Evolutionary conservation across 2,888 invertebrate species (phyloP).

Genomic region (Anoplius nigerrimus): DNA sequence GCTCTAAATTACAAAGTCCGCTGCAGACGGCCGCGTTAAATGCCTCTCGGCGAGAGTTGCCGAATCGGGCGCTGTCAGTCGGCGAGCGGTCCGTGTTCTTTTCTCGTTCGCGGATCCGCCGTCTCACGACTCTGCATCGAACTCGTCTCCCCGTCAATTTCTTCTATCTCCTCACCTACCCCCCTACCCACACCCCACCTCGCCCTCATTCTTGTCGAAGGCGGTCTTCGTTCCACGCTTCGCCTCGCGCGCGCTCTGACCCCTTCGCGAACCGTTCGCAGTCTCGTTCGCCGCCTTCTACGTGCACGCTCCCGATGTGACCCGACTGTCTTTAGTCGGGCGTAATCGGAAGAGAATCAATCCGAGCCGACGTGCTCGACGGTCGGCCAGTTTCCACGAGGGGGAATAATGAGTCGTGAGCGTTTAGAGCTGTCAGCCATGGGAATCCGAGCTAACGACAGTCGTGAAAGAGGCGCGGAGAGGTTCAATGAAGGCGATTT

Average conservation of each 20-base stretch:
- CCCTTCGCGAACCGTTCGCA: background rate
- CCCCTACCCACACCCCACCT: constrained; percentile 19
- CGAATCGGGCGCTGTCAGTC: constrained; percentile 53
- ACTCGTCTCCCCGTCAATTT: constrained; percentile 23
- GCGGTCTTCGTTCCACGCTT: background rate
- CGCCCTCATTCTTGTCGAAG: constrained; percentile 7
- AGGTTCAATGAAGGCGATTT: constrained; percentile 51
- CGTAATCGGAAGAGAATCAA: constrained; percentile 52
- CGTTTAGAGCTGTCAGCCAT: background rate
- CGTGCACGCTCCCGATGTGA: background rate
- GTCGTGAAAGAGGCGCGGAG: constrained; percentile 15
- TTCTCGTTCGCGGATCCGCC: constrained; percentile 38
- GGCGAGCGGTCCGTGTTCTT: constrained; percentile 56
- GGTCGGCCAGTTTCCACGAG: background rate
- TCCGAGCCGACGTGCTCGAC: constrained; percentile 18
- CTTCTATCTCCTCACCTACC: constrained; percentile 19
- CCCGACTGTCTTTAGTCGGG: constrained; percentile 31
- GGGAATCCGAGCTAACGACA: constrained; percentile 14
- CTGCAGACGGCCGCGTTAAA: constrained; percentile 65
- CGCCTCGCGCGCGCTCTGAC: background rate
- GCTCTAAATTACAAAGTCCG: constrained; percentile 70
- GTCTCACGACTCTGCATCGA: background rate
- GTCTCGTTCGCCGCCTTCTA: background rate
- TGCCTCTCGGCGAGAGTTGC: constrained; percentile 62
- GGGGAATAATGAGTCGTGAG: background rate